Percentiles rank a stretch among this genome's conserved stretches.
These are phyloP conservation scores for Acanthurus tractus DNA, from an alignment of 2,797 vertebrate genomes.

Conservation along the genomic window DNA sequence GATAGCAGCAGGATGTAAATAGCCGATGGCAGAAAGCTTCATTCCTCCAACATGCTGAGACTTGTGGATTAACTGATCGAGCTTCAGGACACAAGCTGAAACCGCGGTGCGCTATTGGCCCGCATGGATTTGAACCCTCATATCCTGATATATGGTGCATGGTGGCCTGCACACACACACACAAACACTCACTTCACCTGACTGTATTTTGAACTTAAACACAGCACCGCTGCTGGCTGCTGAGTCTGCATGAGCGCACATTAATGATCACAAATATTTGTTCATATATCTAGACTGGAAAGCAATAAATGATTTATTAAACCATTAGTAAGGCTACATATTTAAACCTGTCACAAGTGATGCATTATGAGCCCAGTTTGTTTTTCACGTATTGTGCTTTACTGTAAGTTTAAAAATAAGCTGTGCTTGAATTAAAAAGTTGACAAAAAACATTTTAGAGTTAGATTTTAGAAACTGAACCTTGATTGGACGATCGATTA, in stretches of 20 bases:
- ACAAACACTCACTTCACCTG: background rate
- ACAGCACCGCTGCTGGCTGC: constrained; percentile 36
- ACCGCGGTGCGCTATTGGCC: constrained; percentile 21
- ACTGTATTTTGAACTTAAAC: constrained; percentile 21
- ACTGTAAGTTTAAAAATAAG: background rate
- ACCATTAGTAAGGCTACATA: background rate
- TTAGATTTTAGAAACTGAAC: background rate
- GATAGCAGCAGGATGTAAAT: constrained; percentile 28
- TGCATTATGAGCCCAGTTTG: too few relatives aligned
- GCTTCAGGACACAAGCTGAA: constrained; percentile 20
- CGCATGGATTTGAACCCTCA: constrained; percentile 46
- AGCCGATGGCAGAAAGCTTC: constrained; percentile 37
- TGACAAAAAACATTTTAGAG: background rate
- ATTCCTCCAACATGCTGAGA: constrained; percentile 59
- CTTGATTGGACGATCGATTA: background rate
- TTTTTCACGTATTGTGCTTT: background rate
- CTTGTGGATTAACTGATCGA: constrained; percentile 35
- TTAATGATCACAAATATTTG: background rate
- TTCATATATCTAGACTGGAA: background rate
- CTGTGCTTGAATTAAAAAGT: background rate
- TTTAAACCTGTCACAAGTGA: background rate
- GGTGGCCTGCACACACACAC: background rate
- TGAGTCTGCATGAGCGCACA: constrained; percentile 10
- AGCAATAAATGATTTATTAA: too few relatives aligned
- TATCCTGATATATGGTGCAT: constrained; percentile 8